phyloP scores from a whole-genome alignment of 2,888 invertebrate genomes.

The Galerucella nymphaeae region DNA sequence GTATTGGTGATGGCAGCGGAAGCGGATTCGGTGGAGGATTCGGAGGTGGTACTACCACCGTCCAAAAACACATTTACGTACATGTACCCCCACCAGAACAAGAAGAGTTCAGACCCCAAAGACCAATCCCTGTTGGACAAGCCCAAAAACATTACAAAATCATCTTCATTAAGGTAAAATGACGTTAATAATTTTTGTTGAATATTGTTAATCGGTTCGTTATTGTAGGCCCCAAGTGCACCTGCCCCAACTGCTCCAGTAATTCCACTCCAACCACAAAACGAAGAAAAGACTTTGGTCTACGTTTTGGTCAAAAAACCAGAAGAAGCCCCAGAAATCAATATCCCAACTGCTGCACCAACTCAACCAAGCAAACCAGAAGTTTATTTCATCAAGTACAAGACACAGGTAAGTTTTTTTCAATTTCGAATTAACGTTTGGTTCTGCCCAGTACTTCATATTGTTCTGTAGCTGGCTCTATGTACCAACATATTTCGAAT shows the following conservation, averaged over 20 bases:
- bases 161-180: conserved; percentile 81
- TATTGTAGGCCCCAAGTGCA: conserved; percentile 75
- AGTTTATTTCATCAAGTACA: conserved; percentile 92
- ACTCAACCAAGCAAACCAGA: conserved; percentile 91
- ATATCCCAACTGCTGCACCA: conserved; percentile 81
- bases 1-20: conserved; percentile 49
- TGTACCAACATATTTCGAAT: too few species aligned
- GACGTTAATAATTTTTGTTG: not conserved
- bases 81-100: conserved; percentile 91
- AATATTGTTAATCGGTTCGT: not conserved
- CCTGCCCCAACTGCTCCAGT: conserved; percentile 84
- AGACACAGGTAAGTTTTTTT: conserved; percentile 72
- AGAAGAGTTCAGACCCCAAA: conserved; percentile 75
- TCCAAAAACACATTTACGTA: conserved; percentile 90
- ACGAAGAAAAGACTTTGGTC: conserved; percentile 90
- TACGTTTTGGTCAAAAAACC: conserved; percentile 92
- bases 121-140: conserved; percentile 76
- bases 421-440: not conserved
- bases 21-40: conserved; percentile 56
- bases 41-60: conserved; percentile 70
- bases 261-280: conserved; percentile 83
- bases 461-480: too few species aligned
- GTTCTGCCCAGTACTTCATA: too few species aligned
- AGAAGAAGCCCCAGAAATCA: conserved; percentile 86
- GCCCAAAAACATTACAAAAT: conserved; percentile 92